Evolutionary conservation across 2,113 vertebrate genomes (phyloP).

Genomic region (Solea senegalensis): DNA sequence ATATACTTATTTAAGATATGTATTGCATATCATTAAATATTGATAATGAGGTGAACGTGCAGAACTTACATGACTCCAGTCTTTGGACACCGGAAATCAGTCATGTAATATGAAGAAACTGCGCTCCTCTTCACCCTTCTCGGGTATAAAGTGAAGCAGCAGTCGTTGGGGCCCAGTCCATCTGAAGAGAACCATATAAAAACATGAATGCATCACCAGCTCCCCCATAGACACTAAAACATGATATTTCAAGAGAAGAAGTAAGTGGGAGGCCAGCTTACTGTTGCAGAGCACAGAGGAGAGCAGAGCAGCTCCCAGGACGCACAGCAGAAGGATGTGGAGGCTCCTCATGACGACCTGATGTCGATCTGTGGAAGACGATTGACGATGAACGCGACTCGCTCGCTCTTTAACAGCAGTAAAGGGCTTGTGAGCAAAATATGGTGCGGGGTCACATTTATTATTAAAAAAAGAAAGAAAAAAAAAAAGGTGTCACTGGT

Average conservation of each 20-base stretch:
- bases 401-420: background rate
- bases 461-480: constrained; percentile 6
- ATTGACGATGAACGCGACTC: background rate
- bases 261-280: constrained; percentile 37
- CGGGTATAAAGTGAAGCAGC: constrained; percentile 57
- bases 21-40: no score
- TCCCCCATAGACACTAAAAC: no score
- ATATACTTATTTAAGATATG: background rate
- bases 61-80: constrained; percentile 60
- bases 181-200: constrained; percentile 8
- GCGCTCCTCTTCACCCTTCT: rapidly evolving
- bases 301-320: constrained; percentile 52
- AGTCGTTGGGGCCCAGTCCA: constrained; percentile 9
- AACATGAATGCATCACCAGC: background rate
- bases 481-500: background rate
- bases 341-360: constrained; percentile 50
- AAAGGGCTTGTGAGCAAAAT: background rate
- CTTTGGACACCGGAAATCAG: constrained; percentile 25
- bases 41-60: background rate
- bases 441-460: background rate
- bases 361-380: background rate
- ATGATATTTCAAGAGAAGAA: rapidly evolving
- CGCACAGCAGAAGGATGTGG: constrained; percentile 57
- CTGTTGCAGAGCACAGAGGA: constrained; percentile 23
- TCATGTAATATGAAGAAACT: background rate